A percentile compares a stretch with the other conserved stretches of the same genome.
Evolutionary conservation across 2,888 invertebrate genomes (phyloP).

Genomic region (Aporophyla nigra): DNA sequence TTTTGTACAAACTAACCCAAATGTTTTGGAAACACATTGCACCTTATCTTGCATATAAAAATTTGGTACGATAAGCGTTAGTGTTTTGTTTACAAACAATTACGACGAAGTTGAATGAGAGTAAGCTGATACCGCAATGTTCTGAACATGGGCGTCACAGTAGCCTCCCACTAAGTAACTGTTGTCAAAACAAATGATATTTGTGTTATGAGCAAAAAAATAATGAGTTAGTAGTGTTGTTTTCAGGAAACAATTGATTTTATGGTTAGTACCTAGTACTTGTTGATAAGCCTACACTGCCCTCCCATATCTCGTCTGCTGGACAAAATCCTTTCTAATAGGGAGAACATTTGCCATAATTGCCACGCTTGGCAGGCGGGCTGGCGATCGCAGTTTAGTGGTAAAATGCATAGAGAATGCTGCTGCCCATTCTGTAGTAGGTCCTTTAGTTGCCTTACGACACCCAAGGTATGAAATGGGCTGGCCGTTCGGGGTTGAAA

Average conservation of each 20-base stretch:
- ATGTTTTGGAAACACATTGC: conserved; percentile 21
- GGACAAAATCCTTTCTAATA: too few relatives aligned
- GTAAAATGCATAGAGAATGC: too few relatives aligned
- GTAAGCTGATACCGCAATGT: conserved; percentile 39
- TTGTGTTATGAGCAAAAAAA: not conserved
- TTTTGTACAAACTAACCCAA: not conserved
- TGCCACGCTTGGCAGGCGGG: too few relatives aligned
- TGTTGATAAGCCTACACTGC: not conserved
- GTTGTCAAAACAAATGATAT: conserved; percentile 37
- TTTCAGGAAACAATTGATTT: not conserved
- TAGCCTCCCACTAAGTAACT: conserved; percentile 28
- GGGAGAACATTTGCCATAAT: too few relatives aligned
- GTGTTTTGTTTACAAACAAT: conserved; percentile 44
- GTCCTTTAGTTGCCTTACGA: too few relatives aligned
- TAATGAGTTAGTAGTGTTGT: conserved; percentile 4
- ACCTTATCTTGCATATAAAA: conserved; percentile 16
- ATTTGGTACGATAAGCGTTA: conserved; percentile 7
- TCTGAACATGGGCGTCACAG: conserved; percentile 38
- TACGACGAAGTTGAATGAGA: conserved; percentile 26
- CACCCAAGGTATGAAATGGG: too few relatives aligned
- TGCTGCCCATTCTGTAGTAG: too few relatives aligned
- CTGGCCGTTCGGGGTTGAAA: too few relatives aligned
- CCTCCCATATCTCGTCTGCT: not conserved
- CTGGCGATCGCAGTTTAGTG: too few relatives aligned
- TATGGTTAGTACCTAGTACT: not conserved